Evolutionary conservation across 2,113 vertebrate species (phyloP).

Genomic region (Colius striatus): DNA sequence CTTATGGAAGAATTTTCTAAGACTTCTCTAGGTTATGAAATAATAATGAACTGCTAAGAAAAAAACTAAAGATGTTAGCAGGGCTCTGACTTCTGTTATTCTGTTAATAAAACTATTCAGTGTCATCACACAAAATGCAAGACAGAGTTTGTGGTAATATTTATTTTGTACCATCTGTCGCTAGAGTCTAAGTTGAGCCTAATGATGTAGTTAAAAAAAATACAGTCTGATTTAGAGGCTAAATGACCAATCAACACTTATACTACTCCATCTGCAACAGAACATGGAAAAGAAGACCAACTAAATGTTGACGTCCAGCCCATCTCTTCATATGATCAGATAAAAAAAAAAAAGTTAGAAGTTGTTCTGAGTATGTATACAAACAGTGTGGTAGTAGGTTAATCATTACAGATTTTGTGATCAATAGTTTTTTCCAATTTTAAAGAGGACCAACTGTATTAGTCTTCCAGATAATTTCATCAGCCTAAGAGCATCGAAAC

Average conservation of each 20-base stretch:
- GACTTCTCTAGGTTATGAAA: background rate
- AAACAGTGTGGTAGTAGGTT: background rate
- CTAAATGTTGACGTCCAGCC: background rate
- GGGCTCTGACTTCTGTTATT: constrained; percentile 32
- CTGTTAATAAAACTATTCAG: constrained; percentile 53
- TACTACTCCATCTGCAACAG: background rate
- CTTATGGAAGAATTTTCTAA: background rate
- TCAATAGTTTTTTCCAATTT: constrained; percentile 17
- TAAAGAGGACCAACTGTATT: background rate
- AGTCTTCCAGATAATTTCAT: background rate
- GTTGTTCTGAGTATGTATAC: background rate
- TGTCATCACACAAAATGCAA: constrained; percentile 33
- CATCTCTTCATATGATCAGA: background rate
- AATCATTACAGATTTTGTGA: constrained; percentile 34
- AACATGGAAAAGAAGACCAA: background rate
- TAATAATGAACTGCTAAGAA: background rate
- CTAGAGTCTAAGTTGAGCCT: background rate
- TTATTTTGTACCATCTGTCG: constrained; percentile 64
- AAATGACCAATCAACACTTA: constrained; percentile 56
- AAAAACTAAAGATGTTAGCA: background rate
- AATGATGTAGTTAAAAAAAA: constrained; percentile 44
- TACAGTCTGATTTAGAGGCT: background rate
- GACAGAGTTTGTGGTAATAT: constrained; percentile 45
- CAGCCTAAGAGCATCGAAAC: background rate
- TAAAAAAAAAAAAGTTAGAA: background rate